Evolutionary conservation across 2,888 invertebrate species (phyloP), one percentile per base, ranked within the genome.

Genomic region (Trichopria drosophilae): DNA sequence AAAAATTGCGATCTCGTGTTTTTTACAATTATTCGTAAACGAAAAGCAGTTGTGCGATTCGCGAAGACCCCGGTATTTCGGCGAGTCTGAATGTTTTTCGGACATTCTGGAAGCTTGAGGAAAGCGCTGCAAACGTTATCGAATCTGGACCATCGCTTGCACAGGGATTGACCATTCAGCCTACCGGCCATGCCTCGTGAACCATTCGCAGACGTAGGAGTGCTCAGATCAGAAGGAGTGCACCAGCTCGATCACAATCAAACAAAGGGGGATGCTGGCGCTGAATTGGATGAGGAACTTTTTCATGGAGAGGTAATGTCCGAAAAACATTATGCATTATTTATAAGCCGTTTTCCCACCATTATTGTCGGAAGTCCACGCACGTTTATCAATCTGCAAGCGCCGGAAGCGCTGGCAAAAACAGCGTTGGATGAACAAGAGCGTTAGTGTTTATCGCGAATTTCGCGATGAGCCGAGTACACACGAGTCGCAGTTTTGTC

Each of bases 131-230:
- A n/a, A n/a, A n/a, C n/a, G n/a, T n/a, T n/a, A 24, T 9, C 18
- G n/a, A n/a, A n/a, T n/a, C n/a, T n/a, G n/a, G n/a, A n/a, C n/a
- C n/a, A n/a, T n/a, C n/a, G n/a, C n/a, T n/a, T n/a, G n/a, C n/a
- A n/a, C n/a, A n/a, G n/a, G n/a, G n/a, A n/a, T n/a, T n/a, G n/a
- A n/a, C n/a, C n/a, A 65, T 65, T 70, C n/a, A n/a, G n/a, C n/a
- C n/a, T n/a, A n/a, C 69, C 69, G 63, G 63, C 73, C 74, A 74
- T 74, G 74, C 73, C 73, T 73, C 71, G 73, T 74, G 73, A 74
- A 74, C 73, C 62, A 67, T 66, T 69, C 60, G 15, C 5, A 6
- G 20, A n/a, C 18, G 23, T 7, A 6, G 10, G 31, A 41, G 29
- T 41, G 13, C 20, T 23, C 26, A 32, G 23, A 34, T 24, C 43